A percentile compares a stretch with the other conserved stretches of the same genome.
Evolutionary conservation across 2,797 vertebrate genomes (phyloP).

Genomic region (Chelidonichthys spinosus): DNA sequence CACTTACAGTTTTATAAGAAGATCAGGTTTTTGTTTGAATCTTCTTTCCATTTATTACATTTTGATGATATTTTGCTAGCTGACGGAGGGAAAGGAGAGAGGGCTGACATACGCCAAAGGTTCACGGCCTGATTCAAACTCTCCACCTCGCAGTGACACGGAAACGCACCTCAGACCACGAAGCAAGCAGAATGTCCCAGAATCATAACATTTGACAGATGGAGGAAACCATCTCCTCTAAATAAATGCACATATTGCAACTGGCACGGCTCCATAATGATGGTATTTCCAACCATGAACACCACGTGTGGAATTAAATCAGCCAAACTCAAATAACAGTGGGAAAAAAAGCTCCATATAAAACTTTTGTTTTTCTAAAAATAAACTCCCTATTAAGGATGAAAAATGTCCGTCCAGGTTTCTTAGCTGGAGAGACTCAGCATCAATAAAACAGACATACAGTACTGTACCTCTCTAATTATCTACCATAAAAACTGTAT

Average conservation of each 20-base stretch:
- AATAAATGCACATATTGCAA: slow-evolving; percentile 54
- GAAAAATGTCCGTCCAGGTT: neutral
- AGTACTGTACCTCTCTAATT: neutral
- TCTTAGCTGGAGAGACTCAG: slow-evolving; percentile 6
- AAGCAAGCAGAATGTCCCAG: slow-evolving; percentile 40
- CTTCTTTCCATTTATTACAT: neutral
- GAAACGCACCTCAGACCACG: slow-evolving; percentile 30
- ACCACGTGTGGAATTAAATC: slow-evolving; percentile 34
- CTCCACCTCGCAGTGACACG: slow-evolving; percentile 43
- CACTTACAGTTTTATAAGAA: neutral
- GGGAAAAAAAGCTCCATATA: slow-evolving; percentile 12
- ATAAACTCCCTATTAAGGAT: slow-evolving; percentile 10
- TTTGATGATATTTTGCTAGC: slow-evolving; percentile 2
- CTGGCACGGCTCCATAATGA: slow-evolving; percentile 45
- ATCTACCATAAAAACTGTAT: slow-evolving; percentile 11
- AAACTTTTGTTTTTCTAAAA: slow-evolving; percentile 2
- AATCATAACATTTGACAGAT: slow-evolving; percentile 64
- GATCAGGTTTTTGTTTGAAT: neutral
- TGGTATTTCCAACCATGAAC: slow-evolving; percentile 35
- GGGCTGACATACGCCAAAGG: slow-evolving; percentile 34
- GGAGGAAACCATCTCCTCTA: slow-evolving; percentile 53
- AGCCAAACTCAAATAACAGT: slow-evolving; percentile 33
- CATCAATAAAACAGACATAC: slow-evolving; percentile 31
- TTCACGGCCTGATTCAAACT: slow-evolving; percentile 43
- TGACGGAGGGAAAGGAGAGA: slow-evolving; percentile 18